Percentiles rank a stretch among this genome's conserved stretches.
Conservation (phyloP, 2,797 vertebrate genomes). For the Malurus leucopterus region DNA sequence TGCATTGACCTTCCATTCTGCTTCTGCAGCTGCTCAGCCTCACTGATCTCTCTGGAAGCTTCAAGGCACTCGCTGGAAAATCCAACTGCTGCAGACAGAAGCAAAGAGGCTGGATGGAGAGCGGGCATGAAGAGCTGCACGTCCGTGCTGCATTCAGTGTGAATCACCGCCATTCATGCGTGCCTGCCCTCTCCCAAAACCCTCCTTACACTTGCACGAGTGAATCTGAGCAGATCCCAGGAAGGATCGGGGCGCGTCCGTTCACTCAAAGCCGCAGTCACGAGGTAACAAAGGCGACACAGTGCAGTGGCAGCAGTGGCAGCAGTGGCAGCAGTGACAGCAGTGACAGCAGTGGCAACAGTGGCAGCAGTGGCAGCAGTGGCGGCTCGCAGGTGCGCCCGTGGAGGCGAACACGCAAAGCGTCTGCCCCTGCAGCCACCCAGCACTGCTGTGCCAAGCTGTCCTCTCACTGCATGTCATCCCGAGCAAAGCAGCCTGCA, state of each 20-base stretch:
- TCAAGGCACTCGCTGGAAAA: not conserved
- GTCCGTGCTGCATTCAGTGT: not conserved
- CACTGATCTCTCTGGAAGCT: not conserved
- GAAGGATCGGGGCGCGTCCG: not conserved
- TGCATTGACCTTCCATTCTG: not conserved
- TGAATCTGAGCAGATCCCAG: not conserved
- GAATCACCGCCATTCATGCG: not conserved
- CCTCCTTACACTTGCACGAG: not conserved
- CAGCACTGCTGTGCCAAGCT: not conserved
- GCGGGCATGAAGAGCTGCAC: not conserved
- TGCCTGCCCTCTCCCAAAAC: conserved; percentile 12
- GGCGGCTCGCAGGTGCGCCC: not conserved
- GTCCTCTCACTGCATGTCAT: not conserved
- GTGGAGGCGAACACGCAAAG: not conserved
- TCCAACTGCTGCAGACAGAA: not conserved
- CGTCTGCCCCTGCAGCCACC: not conserved
- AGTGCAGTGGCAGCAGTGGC: not conserved
- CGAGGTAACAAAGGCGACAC: not conserved
- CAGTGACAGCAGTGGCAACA: not conserved
- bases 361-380: not conserved
- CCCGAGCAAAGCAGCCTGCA: not conserved
- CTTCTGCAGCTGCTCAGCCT: not conserved
- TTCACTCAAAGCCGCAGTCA: not conserved
- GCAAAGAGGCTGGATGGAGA: not conserved
- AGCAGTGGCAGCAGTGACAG: not conserved